phyloP scores from a whole-genome alignment of 2,797 vertebrate species.

The Rhodeus uyekii region DNA sequence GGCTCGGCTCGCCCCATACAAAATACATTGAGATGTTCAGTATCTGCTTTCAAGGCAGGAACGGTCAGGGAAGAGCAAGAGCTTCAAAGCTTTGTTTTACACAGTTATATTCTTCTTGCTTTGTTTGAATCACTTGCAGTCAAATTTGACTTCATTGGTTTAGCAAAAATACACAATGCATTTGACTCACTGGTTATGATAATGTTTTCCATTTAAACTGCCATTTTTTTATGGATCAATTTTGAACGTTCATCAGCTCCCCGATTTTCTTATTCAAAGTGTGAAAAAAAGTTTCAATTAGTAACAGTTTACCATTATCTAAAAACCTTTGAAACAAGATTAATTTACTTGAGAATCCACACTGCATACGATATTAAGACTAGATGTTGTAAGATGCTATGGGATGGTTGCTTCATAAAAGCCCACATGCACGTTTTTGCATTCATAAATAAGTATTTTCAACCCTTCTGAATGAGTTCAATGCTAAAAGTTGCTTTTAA shows the following conservation, averaged over 20 bases:
- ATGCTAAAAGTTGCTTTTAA: background rate
- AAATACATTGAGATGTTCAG: conserved; percentile 14
- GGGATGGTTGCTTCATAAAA: background rate
- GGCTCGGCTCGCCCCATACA: background rate
- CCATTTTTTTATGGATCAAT: background rate
- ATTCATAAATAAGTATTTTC: conserved; percentile 18
- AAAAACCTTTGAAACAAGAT: background rate
- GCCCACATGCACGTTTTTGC: background rate
- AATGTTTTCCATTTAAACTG: background rate
- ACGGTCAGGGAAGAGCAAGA: background rate
- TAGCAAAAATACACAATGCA: background rate
- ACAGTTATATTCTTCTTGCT: background rate
- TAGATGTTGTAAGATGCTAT: background rate
- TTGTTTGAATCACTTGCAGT: background rate
- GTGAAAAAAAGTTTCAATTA: background rate
- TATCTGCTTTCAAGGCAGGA: background rate
- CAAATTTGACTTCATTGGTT: background rate
- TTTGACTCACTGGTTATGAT: background rate
- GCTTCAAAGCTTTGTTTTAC: conserved; percentile 10
- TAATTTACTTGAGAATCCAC: background rate
- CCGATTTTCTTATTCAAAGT: background rate
- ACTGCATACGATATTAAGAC: background rate
- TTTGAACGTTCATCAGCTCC: background rate
- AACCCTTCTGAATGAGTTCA: background rate
- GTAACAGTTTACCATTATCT: background rate